Conservation (phyloP, 2,888 invertebrate species). For the Torymus auratus region DNA sequence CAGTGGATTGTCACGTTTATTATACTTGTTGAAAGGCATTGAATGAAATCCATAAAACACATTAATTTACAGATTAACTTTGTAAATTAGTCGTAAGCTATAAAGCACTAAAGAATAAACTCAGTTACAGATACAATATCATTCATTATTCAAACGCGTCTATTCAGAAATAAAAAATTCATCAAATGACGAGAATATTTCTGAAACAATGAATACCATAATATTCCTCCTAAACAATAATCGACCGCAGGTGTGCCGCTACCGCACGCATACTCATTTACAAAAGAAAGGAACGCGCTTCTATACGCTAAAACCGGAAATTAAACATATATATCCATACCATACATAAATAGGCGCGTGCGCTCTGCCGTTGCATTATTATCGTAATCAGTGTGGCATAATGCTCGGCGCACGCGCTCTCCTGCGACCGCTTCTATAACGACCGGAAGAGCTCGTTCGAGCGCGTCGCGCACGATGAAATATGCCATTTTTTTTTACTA, state of each 20-base stretch:
- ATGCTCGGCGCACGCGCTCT: constrained; percentile 57
- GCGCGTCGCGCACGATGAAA: constrained; percentile 42
- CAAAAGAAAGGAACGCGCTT: constrained; percentile 25
- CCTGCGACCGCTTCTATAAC: constrained; percentile 62
- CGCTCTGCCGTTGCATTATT: constrained; percentile 60
- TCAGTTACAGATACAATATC: too few relatives aligned
- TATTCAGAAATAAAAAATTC: too few relatives aligned
- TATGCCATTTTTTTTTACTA: constrained; percentile 15
- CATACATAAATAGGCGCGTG: constrained; percentile 12
- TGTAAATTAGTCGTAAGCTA: too few relatives aligned
- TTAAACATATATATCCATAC: constrained; percentile 56
- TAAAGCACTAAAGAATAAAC: too few relatives aligned
- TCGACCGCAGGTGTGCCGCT: constrained; percentile 15
- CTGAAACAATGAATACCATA: too few relatives aligned
- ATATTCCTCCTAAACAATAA: too few relatives aligned
- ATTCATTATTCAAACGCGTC: too few relatives aligned
- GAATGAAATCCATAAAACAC: too few relatives aligned
- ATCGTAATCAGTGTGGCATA: constrained; percentile 65
- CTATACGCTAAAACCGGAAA: constrained; percentile 45
- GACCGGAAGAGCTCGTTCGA: constrained; percentile 68
- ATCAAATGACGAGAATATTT: too few relatives aligned
- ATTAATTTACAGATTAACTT: too few relatives aligned
- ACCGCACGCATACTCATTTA: constrained; percentile 15
- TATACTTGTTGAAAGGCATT: too few relatives aligned
- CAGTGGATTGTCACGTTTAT: too few relatives aligned